phyloP scores from a whole-genome alignment of 2,888 invertebrate species.

The Meliscaeva auricollis region DNA sequence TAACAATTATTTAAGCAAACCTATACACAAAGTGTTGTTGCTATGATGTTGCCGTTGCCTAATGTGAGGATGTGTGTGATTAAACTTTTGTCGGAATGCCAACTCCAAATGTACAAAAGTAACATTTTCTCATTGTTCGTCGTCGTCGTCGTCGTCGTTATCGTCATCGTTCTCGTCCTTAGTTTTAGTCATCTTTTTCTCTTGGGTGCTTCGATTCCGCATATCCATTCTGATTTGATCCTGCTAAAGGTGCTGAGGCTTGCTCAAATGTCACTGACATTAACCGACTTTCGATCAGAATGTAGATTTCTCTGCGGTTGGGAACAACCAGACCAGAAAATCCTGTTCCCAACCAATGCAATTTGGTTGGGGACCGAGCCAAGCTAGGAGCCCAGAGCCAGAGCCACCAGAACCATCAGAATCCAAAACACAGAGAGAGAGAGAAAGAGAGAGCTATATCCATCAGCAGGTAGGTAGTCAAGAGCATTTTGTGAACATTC shows the following conservation, averaged over 20 bases:
- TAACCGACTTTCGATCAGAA: constrained; percentile 74
- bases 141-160: not conserved
- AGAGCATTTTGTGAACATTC: not conserved
- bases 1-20: constrained; percentile 69
- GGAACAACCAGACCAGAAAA: constrained; percentile 71
- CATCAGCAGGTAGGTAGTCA: not conserved
- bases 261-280: constrained; percentile 71
- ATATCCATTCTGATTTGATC: constrained; percentile 9
- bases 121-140: constrained; percentile 40
- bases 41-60: constrained; percentile 1
- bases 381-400: not conserved
- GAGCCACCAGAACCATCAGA: not conserved
- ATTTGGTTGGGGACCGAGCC: constrained; percentile 43
- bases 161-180: not conserved
- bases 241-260: constrained; percentile 66
- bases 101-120: constrained; percentile 62
- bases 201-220: not conserved
- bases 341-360: constrained; percentile 67
- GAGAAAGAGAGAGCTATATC: no score
- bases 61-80: constrained; percentile 52
- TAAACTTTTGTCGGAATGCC: constrained; percentile 63
- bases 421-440: no score
- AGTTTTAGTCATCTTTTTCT: constrained; percentile 3
- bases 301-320: constrained; percentile 73
- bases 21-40: constrained; percentile 10